Evolutionary conservation across 2,888 invertebrate species (phyloP).

Genomic region (Chloroclystis v-ata): DNA sequence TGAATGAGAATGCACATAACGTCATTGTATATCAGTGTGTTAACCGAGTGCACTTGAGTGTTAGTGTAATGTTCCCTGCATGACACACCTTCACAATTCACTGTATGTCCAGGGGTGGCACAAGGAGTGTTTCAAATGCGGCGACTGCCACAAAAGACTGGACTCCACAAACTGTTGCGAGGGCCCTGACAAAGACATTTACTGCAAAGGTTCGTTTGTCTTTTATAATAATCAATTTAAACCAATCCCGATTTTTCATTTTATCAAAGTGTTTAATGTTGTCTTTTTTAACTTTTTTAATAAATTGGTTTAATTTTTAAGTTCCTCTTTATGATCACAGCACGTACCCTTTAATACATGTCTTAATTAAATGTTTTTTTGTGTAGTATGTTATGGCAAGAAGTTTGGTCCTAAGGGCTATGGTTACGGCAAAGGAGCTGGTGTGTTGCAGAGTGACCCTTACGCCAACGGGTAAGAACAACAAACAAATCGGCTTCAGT

Average conservation of each 20-base stretch:
- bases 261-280: conserved; percentile 16
- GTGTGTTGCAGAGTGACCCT: conserved; percentile 93
- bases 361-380: conserved; percentile 55
- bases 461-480: conserved; percentile 87
- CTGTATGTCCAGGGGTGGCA: conserved; percentile 88
- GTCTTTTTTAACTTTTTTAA: conserved; percentile 16
- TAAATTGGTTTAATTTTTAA: conserved; percentile 22
- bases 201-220: conserved; percentile 91
- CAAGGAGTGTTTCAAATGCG: conserved; percentile 96
- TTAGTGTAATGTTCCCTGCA: conserved; percentile 49
- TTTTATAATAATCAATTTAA: conserved; percentile 18
- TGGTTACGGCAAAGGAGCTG: conserved; percentile 97
- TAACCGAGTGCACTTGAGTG: conserved; percentile 56
- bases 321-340: conserved; percentile 29
- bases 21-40: conserved; percentile 50
- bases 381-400: conserved; percentile 95
- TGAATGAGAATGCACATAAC: conserved; percentile 51
- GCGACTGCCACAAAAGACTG: conserved; percentile 89
- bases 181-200: conserved; percentile 96
- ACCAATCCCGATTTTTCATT: conserved; percentile 17
- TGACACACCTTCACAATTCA: conserved; percentile 57
- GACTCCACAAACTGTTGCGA: conserved; percentile 95
- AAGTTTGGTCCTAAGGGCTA: conserved; percentile 98
- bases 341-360: conserved; percentile 32
- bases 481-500: conserved; percentile 50